Percentiles rank a stretch among this genome's conserved stretches.
Conservation (phyloP, 2,888 invertebrate genomes). For the Villa cingulata region DNA sequence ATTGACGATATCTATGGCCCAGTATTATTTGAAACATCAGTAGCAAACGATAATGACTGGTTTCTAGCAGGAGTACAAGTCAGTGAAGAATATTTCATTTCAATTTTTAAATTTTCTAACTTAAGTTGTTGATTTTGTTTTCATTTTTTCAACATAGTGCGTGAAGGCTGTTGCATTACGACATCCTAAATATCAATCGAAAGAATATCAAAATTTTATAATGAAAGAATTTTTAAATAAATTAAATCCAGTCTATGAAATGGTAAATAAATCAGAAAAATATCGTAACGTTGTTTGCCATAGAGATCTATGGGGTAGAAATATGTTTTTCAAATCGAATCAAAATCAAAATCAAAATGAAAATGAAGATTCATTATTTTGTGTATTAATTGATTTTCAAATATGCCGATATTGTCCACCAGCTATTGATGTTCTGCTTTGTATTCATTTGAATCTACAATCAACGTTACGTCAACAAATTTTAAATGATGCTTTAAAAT, state of each 20-base stretch:
- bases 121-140: neutral
- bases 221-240: slow-evolving; percentile 20
- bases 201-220: slow-evolving; percentile 20
- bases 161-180: slow-evolving; percentile 19
- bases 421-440: slow-evolving; percentile 27
- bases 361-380: no score
- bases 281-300: slow-evolving; percentile 39
- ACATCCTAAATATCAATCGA: slow-evolving; percentile 20
- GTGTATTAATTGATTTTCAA: slow-evolving; percentile 32
- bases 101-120: no score
- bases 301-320: slow-evolving; percentile 33
- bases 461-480: slow-evolving; percentile 17
- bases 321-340: slow-evolving; percentile 24
- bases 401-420: slow-evolving; percentile 29
- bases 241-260: slow-evolving; percentile 22
- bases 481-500: slow-evolving; percentile 14
- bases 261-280: slow-evolving; percentile 25
- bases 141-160: slow-evolving; percentile 14
- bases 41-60: slow-evolving; percentile 6
- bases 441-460: slow-evolving; percentile 24
- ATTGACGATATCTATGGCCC: slow-evolving; percentile 6
- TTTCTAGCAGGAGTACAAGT: slow-evolving; percentile 8
- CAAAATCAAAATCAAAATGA: neutral
- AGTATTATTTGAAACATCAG: slow-evolving; percentile 8
- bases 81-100: neutral